Conservation (phyloP, 2,113 vertebrate genomes). For the Channa maculata region DNA sequence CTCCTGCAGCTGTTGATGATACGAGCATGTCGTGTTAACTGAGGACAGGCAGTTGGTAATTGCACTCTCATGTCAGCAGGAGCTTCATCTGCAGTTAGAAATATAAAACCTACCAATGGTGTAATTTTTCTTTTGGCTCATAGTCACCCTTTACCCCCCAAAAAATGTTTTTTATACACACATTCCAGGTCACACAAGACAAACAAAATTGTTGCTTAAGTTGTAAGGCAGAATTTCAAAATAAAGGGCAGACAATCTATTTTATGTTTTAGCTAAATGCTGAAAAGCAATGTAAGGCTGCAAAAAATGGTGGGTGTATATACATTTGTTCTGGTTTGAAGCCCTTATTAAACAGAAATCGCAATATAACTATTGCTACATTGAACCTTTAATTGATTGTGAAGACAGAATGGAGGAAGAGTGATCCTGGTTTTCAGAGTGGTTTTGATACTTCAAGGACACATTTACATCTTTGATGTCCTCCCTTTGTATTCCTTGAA, state of each 20-base stretch:
- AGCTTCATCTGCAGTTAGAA: slow-evolving; percentile 42
- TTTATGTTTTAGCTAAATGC: slow-evolving; percentile 1
- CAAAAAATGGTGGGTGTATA: too few species aligned
- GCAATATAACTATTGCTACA: neutral
- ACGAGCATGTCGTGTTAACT: slow-evolving; percentile 95
- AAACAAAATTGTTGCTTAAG: neutral
- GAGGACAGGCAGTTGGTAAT: slow-evolving; percentile 31
- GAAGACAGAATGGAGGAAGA: neutral
- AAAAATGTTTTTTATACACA: neutral
- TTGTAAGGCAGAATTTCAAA: slow-evolving; percentile 6
- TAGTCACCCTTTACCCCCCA: neutral
- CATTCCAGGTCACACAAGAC: neutral
- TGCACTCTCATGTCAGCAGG: slow-evolving; percentile 6
- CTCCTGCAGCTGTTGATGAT: slow-evolving; percentile 98
- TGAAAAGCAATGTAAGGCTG: neutral
- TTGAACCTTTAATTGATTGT: neutral
- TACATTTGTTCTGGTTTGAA: too few species aligned
- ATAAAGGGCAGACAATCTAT: neutral
- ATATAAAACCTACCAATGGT: slow-evolving; percentile 37
- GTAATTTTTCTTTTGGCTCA: slow-evolving; percentile 23
- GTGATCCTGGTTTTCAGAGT: neutral
- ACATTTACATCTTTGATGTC: too few species aligned
- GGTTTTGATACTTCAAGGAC: slow-evolving; percentile 4
- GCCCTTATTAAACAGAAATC: too few species aligned
- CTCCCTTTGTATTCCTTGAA: neutral